phyloP scores from a whole-genome alignment of 2,888 invertebrate species.

The Papilio elwesi region DNA sequence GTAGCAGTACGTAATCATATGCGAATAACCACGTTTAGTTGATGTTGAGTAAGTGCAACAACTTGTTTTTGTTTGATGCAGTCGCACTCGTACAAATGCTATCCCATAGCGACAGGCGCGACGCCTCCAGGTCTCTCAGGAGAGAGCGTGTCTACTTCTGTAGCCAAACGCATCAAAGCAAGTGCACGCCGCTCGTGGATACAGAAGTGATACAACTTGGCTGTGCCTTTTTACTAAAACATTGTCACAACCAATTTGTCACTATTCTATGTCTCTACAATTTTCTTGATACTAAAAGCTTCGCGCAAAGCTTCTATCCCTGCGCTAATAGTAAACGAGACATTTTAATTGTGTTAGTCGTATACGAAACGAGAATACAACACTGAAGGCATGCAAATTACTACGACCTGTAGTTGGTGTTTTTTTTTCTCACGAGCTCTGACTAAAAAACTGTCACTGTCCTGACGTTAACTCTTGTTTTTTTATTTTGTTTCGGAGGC shows the following conservation, averaged over 20 bases:
- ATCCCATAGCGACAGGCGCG: background rate
- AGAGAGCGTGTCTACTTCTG: conserved; percentile 13
- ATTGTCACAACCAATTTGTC: conserved; percentile 23
- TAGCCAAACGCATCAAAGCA: conserved; percentile 27
- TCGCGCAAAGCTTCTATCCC: background rate
- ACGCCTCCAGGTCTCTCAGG: conserved; percentile 10
- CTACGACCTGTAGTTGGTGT: conserved; percentile 24
- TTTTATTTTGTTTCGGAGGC: conserved; percentile 14
- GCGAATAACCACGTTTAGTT: background rate
- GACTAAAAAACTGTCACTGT: conserved; percentile 31
- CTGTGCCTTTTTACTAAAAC: conserved; percentile 22
- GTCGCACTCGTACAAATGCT: conserved; percentile 20
- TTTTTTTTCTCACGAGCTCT: conserved; percentile 17
- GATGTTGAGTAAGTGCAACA: conserved; percentile 7
- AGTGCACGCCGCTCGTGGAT: conserved; percentile 23
- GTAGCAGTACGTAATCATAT: background rate
- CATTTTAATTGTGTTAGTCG: conserved; percentile 31
- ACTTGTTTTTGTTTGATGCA: conserved; percentile 17
- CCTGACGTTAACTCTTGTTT: conserved; percentile 18
- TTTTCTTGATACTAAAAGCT: conserved; percentile 6
- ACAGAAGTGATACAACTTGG: background rate
- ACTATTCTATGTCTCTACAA: conserved; percentile 21
- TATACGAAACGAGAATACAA: conserved; percentile 23
- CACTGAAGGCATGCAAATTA: conserved; percentile 29
- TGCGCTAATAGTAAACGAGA: conserved; percentile 17